Percentiles rank a stretch among this genome's conserved stretches.
Evolutionary conservation across 30 jellyfish, hydroid and myxozoan genomes (phyloP).

Genomic region (Aurelia sp.): DNA sequence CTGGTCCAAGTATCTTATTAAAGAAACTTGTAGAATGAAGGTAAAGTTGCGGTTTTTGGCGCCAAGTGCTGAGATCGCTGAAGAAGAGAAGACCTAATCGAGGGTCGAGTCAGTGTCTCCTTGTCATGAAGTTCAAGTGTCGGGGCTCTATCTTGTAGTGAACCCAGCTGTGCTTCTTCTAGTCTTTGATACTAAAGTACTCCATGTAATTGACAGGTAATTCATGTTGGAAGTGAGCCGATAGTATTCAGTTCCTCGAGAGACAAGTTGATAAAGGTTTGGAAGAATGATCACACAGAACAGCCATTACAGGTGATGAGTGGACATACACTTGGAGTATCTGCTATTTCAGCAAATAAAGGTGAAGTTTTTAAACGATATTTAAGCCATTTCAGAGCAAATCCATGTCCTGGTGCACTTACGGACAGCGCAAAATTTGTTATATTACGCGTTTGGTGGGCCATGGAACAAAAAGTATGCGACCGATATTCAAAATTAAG

Average conservation of each 20-base stretch:
- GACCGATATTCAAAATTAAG: too few relatives aligned
- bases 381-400: too few relatives aligned
- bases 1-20: background rate
- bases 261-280: constrained; percentile 50
- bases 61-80: too few relatives aligned
- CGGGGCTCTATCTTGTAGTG: background rate
- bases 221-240: constrained; percentile 58
- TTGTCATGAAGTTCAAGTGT: too few relatives aligned
- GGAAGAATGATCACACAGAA: constrained; percentile 22
- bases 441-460: too few relatives aligned
- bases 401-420: too few relatives aligned
- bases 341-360: constrained; percentile 36
- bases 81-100: too few relatives aligned
- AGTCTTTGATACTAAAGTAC: background rate
- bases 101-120: background rate
- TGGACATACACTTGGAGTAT: constrained; percentile 67
- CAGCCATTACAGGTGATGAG: constrained; percentile 32
- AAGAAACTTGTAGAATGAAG: background rate
- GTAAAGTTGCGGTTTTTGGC: background rate
- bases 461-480: too few relatives aligned
- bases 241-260: constrained; percentile 58
- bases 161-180: background rate
- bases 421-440: too few relatives aligned
- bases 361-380: background rate
- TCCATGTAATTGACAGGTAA: constrained; percentile 12